A percentile compares a stretch with the other conserved stretches of the same genome.
phyloP scores from a whole-genome alignment of 2,797 vertebrate genomes.

The Sciaenops ocellatus region DNA sequence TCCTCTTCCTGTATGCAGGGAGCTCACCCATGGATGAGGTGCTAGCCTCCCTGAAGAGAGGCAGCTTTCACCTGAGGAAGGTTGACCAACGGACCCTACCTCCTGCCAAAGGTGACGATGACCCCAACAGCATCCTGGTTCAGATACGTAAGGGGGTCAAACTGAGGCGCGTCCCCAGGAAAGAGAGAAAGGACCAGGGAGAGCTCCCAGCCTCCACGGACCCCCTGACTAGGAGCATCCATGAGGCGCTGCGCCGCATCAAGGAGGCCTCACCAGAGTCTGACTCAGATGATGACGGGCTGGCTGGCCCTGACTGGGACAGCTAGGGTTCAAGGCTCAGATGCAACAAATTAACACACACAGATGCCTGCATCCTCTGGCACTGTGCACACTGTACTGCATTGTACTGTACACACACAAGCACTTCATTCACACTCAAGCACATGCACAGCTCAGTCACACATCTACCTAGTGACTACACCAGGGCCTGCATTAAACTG shows the following conservation, averaged over 20 bases:
- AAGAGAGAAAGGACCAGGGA: constrained; percentile 79
- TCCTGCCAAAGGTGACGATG: constrained; percentile 89
- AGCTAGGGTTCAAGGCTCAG: constrained; percentile 84
- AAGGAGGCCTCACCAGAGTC: constrained; percentile 98
- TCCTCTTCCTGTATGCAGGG: constrained; percentile 77
- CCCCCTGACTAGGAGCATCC: constrained; percentile 96
- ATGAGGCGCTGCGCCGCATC: constrained; percentile 96
- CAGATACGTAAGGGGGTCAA: constrained; percentile 98
- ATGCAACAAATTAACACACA: constrained; percentile 28
- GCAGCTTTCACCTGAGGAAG: constrained; percentile 96
- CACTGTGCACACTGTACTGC: constrained; percentile 55
- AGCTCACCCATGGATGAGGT: constrained; percentile 99
- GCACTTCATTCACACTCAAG: background rate
- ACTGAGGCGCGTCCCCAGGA: constrained; percentile 90
- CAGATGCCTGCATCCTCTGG: constrained; percentile 43
- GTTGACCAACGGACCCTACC: constrained; percentile 91
- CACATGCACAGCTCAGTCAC: constrained; percentile 33
- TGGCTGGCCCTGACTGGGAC: constrained; percentile 94
- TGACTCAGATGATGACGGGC: constrained; percentile 94
- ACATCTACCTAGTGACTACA: constrained; percentile 40
- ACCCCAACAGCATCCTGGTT: constrained; percentile 94
- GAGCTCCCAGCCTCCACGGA: constrained; percentile 88
- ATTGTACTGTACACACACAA: constrained; percentile 43
- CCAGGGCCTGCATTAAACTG: constrained; percentile 40
- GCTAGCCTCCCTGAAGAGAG: constrained; percentile 96